A percentile compares a stretch with the other conserved stretches of the same genome.
Evolutionary conservation across 2,113 vertebrate genomes (phyloP).

Genomic region (Phrynosoma blainvillii): DNA sequence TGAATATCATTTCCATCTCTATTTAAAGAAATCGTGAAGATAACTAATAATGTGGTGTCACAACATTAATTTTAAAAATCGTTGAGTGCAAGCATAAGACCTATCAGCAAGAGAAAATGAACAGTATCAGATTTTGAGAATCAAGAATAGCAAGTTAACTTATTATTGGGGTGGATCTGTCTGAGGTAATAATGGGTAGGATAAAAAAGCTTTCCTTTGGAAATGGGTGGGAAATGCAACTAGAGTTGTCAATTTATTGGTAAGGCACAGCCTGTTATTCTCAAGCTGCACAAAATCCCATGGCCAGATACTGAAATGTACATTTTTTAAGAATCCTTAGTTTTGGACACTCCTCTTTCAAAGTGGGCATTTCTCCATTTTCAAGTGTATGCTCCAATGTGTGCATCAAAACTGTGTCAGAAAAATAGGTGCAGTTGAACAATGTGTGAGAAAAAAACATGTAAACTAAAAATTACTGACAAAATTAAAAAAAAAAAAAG

Average conservation of each 20-base stretch:
- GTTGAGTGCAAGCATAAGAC: neutral
- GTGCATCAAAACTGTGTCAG: too few species aligned
- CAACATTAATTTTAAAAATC: too few species aligned
- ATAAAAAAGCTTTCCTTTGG: neutral
- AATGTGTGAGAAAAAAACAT: too few species aligned
- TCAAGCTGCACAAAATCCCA: neutral
- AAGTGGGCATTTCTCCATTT: too few species aligned
- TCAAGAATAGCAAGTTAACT: neutral
- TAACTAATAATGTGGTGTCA: neutral
- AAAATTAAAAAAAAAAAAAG: too few species aligned
- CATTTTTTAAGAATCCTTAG: neutral
- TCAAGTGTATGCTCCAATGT: too few species aligned
- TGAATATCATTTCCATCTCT: too few species aligned
- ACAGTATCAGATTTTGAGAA: neutral
- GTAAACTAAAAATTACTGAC: too few species aligned
- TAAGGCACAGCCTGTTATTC: neutral
- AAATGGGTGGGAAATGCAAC: neutral
- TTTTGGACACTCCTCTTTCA: neutral
- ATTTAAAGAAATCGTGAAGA: neutral
- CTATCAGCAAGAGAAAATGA: neutral
- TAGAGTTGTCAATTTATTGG: neutral
- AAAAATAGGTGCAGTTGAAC: too few species aligned
- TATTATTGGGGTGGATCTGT: neutral
- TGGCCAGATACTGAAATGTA: neutral
- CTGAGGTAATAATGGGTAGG: neutral